phyloP scores from a whole-genome alignment of 2,888 invertebrate species.

The Agonopterix heracliana region DNA sequence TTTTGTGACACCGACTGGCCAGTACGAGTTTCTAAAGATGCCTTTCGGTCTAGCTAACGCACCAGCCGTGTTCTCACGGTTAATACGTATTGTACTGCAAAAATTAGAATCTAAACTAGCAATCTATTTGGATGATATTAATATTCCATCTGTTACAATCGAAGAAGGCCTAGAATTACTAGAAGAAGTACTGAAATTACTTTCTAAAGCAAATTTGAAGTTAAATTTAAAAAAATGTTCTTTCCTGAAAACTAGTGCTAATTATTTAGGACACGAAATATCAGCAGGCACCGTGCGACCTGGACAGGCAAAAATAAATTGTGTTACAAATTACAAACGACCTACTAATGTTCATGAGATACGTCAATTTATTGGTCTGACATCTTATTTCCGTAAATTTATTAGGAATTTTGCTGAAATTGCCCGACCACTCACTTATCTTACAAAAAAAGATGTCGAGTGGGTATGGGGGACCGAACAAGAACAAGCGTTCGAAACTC shows the following conservation, averaged over 20 bases:
- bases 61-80: background rate
- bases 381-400: too few species aligned
- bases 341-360: slow-evolving; percentile 5
- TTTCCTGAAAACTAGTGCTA: slow-evolving; percentile 2
- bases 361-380: too few species aligned
- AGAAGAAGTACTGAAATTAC: background rate
- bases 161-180: background rate
- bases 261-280: slow-evolving; percentile 7
- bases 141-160: background rate
- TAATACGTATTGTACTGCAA: background rate
- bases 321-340: background rate
- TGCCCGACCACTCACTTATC: too few species aligned
- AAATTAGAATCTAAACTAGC: background rate
- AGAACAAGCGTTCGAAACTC: too few species aligned
- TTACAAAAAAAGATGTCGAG: too few species aligned
- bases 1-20: slow-evolving; percentile 8
- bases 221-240: slow-evolving; percentile 6
- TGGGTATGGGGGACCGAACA: too few species aligned
- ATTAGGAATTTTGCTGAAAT: too few species aligned
- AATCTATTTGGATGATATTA: slow-evolving; percentile 10
- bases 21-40: slow-evolving; percentile 6
- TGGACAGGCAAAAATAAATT: slow-evolving; percentile 2
- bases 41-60: slow-evolving; percentile 2
- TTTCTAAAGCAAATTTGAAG: slow-evolving; percentile 1
- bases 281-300: slow-evolving; percentile 2